Conservation (phyloP, 2,888 invertebrate species). For the Watsonalla cultraria region DNA sequence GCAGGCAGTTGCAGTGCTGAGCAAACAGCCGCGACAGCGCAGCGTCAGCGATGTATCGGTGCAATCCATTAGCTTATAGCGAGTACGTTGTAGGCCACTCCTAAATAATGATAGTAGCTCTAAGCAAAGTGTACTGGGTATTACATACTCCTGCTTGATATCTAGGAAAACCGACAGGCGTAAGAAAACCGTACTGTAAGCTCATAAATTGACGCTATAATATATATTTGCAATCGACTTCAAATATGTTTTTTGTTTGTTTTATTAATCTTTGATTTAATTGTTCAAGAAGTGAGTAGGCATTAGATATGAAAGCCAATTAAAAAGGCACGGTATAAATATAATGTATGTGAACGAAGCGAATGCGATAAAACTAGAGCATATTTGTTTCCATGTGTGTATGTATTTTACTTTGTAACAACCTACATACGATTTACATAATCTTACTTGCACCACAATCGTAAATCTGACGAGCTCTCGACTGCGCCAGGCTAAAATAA, state of each 20-base stretch:
- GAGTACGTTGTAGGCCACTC: neutral
- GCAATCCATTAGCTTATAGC: conserved; percentile 17
- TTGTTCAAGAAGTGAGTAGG: neutral
- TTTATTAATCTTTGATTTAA: neutral
- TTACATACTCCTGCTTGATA: too few relatives aligned
- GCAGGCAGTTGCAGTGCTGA: conserved; percentile 50
- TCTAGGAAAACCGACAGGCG: too few relatives aligned
- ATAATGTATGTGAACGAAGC: too few relatives aligned
- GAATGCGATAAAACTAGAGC: too few relatives aligned
- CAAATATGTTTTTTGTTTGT: neutral
- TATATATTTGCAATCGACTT: neutral
- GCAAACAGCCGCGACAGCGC: conserved; percentile 47
- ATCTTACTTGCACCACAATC: conserved; percentile 19
- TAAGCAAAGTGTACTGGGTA: too few relatives aligned
- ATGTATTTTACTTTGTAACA: too few relatives aligned
- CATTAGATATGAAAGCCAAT: neutral
- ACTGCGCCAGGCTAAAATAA: conserved; percentile 34
- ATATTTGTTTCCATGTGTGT: too few relatives aligned
- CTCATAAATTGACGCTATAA: too few relatives aligned
- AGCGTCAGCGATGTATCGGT: conserved; percentile 26
- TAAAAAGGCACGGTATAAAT: too few relatives aligned
- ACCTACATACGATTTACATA: too few relatives aligned
- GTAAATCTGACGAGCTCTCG: conserved; percentile 31
- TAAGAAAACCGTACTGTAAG: too few relatives aligned
- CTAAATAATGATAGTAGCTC: neutral